These are phyloP conservation scores for Philantomba maxwellii DNA, from an alignment of 2,113 vertebrate genomes.

Conservation along the genomic window DNA sequence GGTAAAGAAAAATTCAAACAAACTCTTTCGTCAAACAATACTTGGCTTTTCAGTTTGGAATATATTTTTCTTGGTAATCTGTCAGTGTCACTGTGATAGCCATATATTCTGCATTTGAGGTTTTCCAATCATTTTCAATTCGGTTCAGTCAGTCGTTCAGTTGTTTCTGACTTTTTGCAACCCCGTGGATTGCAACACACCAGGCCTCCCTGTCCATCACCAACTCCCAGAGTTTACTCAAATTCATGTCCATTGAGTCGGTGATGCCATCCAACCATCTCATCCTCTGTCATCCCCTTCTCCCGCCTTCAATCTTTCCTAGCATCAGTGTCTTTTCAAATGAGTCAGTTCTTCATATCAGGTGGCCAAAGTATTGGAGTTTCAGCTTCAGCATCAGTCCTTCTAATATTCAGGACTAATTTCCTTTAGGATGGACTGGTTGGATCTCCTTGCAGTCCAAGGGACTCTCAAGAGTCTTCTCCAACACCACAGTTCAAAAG, in stretches of 20 bases:
- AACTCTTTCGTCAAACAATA: not conserved
- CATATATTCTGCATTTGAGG: not conserved
- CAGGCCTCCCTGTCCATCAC: not conserved
- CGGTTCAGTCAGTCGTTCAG: not conserved
- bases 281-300: not conserved
- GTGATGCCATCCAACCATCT: not conserved
- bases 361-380: not conserved
- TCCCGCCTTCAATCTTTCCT: rapidly evolving
- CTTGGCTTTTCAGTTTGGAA: not conserved
- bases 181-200: not conserved
- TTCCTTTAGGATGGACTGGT: not conserved
- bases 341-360: not conserved
- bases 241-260: not conserved
- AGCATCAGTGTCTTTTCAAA: not conserved
- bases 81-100: not conserved
- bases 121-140: not conserved
- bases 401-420: not conserved
- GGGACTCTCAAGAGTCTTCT: not conserved
- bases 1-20: not conserved
- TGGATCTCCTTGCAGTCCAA: not conserved
- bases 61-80: not conserved
- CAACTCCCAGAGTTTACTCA: not conserved
- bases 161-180: rapidly evolving
- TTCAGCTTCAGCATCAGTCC: not conserved
- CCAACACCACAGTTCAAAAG: not conserved